Evolutionary conservation across 2,797 vertebrate species (phyloP), one percentile per base, ranked within the genome.

Genomic region (Halcyon badia): DNA sequence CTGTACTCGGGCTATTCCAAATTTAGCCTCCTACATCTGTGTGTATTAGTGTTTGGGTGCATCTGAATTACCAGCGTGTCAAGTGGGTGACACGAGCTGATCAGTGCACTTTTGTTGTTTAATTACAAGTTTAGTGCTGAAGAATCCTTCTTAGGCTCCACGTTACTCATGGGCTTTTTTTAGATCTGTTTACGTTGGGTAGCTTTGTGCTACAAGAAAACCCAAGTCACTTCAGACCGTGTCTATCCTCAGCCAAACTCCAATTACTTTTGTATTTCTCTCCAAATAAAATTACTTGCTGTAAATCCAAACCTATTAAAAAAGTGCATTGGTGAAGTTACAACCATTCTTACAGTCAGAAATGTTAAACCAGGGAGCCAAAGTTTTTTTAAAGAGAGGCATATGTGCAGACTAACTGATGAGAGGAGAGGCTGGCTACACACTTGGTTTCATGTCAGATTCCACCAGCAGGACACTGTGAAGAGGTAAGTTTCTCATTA

Each of bases 191-290:
- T 96, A 65, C 11, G 2, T 33, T 94, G 90, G 75, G 68, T 68
- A 77, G 75, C 30, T 86, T 83, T 72, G 65, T 52, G 44, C 51
- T 79, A 31, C 52, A 76, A 90, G 89, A 96, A 97, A 92, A 94
- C 87, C 69, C 82, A 76, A 95, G 54, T 65, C 0, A 0, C 56
- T 84, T 81, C 48, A 87, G 77, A 80, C 70, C 2, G 1, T 6
- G 4, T 57, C 73, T 85, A 61, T 85, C 48, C 64, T 62, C 94
- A 95, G 97, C 90, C 94, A 94, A 94, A 77, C 11, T 26, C 66
- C 75, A 87, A 78, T 78, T 83, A 93, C 71, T 92, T 96, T 92
- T 88, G 60, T 96, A 57, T 87, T 96, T 84, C 72, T 95, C 80
- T 96, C 87, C 83, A 93, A 94, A 90, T 85, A 82, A 91, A 97